Evolutionary conservation across 2,888 invertebrate genomes (phyloP).

Genomic region (Euphydryas editha): DNA sequence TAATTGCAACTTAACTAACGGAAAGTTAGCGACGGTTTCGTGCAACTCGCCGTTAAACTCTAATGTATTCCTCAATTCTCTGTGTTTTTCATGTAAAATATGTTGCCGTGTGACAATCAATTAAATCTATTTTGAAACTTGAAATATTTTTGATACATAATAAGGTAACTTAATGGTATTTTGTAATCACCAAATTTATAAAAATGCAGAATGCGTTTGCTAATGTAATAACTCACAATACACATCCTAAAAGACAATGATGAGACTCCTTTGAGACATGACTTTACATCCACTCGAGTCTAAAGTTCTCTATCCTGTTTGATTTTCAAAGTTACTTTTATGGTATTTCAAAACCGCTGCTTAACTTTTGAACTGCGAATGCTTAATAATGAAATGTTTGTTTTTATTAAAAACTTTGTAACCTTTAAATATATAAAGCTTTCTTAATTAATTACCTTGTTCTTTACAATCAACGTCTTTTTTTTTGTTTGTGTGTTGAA

Average conservation of each 20-base stretch:
- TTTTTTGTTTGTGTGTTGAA: not conserved
- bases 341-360: not conserved
- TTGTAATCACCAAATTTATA: not conserved
- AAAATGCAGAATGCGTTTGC: not conserved
- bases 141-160: no score
- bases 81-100: no score
- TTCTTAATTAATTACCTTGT: no score
- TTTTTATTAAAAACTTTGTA: not conserved
- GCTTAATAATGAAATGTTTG: not conserved
- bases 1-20: no score
- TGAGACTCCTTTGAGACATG: constrained; percentile 32
- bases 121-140: no score
- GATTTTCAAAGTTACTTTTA: constrained; percentile 1
- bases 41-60: no score
- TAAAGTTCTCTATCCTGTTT: constrained; percentile 17
- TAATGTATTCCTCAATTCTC: no score
- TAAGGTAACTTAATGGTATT: no score
- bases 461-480: not conserved
- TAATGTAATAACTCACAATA: not conserved
- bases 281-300: constrained; percentile 34
- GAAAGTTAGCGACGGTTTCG: no score
- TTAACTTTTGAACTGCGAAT: constrained; percentile 24
- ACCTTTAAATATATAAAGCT: not conserved
- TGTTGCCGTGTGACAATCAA: no score
- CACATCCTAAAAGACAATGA: constrained; percentile 15